These are phyloP conservation scores for Nectonema munidae DNA, from an alignment of 2,888 invertebrate species.

Conservation along the genomic window DNA sequence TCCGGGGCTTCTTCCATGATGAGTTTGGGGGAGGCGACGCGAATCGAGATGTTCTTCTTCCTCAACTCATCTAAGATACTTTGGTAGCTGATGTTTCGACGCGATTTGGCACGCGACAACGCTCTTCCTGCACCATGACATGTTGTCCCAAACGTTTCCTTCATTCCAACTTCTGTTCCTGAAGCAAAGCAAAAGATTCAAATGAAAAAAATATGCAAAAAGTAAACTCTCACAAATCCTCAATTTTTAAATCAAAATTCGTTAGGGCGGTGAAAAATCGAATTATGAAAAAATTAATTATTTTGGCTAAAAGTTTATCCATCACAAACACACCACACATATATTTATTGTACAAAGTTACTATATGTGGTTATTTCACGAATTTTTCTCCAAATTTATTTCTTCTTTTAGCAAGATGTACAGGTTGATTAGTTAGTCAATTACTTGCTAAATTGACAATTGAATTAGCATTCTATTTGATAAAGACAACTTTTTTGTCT, in stretches of 20 bases:
- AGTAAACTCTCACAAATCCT: not conserved
- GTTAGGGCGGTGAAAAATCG: no score
- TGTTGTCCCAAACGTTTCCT: slow-evolving; percentile 93
- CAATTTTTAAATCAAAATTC: not conserved
- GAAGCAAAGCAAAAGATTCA: slow-evolving; percentile 25
- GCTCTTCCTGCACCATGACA: slow-evolving; percentile 97
- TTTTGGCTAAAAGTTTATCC: no score
- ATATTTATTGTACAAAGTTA: no score
- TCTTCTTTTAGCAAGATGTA: no score
- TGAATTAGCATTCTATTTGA: no score
- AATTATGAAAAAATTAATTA: no score
- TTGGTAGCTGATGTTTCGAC: slow-evolving; percentile 66
- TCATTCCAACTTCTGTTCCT: slow-evolving; percentile 80
- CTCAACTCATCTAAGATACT: slow-evolving; percentile 52
- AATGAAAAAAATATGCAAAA: not conserved
- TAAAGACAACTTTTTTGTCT: no score
- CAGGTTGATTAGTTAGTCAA: no score
- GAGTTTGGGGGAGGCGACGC: slow-evolving; percentile 87
- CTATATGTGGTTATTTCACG: no score
- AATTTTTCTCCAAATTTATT: no score
- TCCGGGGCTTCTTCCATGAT: slow-evolving; percentile 99
- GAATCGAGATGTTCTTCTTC: slow-evolving; percentile 34
- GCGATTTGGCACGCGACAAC: slow-evolving; percentile 72
- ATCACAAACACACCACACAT: no score
- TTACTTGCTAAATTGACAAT: no score